These are phyloP conservation scores for Melopsittacus undulatus DNA, from an alignment of 2,797 vertebrate genomes.

Conservation along the genomic window DNA sequence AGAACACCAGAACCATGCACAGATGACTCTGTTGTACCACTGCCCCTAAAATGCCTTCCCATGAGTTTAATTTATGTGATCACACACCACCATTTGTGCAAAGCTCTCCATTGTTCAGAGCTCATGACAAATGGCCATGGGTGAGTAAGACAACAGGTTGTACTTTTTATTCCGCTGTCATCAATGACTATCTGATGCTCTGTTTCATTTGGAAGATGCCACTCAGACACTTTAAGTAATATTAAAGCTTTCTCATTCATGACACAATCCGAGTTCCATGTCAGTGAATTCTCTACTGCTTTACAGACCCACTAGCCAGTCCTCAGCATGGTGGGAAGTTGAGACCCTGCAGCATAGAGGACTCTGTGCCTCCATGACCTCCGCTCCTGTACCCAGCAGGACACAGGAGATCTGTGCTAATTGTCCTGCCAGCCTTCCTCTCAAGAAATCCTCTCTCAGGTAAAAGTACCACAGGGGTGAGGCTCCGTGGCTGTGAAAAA, in stretches of 20 bases:
- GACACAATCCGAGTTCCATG: not conserved
- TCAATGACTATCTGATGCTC: fast-evolving
- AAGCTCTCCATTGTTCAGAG: fast-evolving
- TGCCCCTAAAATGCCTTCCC: not conserved
- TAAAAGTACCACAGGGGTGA: not conserved
- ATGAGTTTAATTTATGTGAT: fast-evolving
- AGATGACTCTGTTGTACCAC: fast-evolving
- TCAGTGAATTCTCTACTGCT: not conserved
- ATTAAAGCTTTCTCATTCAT: not conserved
- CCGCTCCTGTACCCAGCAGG: not conserved
- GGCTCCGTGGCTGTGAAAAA: not conserved
- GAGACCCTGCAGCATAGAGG: not conserved
- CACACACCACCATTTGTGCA: not conserved
- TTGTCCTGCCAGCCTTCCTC: not conserved
- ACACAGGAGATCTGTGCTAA: not conserved
- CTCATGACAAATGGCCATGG: not conserved
- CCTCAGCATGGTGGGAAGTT: not conserved
- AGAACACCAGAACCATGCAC: fast-evolving
- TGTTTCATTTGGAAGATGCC: not conserved
- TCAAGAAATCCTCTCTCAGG: not conserved
- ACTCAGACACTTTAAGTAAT: not conserved
- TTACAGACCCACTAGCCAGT: not conserved
- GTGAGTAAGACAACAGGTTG: fast-evolving
- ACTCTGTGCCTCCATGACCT: not conserved
- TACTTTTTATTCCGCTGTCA: not conserved